phyloP scores from a whole-genome alignment of 2,113 vertebrate genomes.

The Dinomys branickii region DNA sequence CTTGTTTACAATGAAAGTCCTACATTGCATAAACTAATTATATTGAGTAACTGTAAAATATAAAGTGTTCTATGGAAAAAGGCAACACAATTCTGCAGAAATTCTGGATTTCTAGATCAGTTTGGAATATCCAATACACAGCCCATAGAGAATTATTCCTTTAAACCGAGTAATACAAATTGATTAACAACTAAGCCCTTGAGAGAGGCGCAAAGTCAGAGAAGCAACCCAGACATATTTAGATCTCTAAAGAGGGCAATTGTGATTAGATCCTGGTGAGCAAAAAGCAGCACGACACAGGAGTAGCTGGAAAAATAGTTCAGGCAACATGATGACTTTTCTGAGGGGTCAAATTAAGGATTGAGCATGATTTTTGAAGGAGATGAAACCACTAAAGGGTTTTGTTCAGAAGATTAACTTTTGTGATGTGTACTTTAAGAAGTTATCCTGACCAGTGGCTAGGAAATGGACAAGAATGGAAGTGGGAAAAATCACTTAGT shows the following conservation, averaged over 20 bases:
- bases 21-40: not conserved
- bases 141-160: not conserved
- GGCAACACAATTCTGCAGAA: not conserved
- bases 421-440: not conserved
- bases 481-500: not conserved
- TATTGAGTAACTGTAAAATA: not conserved
- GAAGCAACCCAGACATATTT: not conserved
- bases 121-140: not conserved
- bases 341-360: not conserved
- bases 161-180: slow-evolving; percentile 11
- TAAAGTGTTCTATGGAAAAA: not conserved
- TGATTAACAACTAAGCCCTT: not conserved
- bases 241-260: not conserved
- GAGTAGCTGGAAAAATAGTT: not conserved
- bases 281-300: not conserved
- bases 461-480: not conserved
- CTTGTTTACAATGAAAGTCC: not conserved
- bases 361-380: not conserved
- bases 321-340: not conserved
- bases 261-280: not conserved
- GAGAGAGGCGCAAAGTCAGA: not conserved
- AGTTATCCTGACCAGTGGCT: not conserved
- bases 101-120: not conserved
- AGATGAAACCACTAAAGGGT: not conserved
- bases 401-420: not conserved